Evolutionary conservation across 2,888 invertebrate species (phyloP), one percentile per base, ranked within the genome.

Genomic region (Patella depressa): DNA sequence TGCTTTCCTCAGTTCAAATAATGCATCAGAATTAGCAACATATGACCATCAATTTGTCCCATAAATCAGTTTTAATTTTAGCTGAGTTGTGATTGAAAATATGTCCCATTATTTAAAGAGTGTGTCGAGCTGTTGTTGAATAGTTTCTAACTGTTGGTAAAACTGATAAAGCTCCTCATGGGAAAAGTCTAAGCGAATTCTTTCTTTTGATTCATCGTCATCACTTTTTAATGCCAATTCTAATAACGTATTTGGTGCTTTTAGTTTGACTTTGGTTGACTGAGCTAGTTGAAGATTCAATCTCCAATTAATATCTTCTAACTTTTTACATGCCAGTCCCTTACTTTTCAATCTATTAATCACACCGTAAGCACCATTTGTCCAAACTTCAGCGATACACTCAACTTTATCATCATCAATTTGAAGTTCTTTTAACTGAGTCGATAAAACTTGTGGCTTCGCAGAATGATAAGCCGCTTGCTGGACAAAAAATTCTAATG

Each of bases 391-490:
- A 34, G 90, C 89, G 70, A 91, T 87, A 0, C 85, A 83, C 70
- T 86, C 78, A 80, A 90, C 90, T 86, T 91, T 91, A 70, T 90
- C 87, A 73, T 90, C 89, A 19, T 89, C 84, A 71, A 91, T 83
- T 7, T 88, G 88, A 53, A 91, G 78, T 76, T 88, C 85, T 24
- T 83, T 81, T 29, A 91, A 81, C 78, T 91, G 91, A 75, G 90
- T 88, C 9, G 85, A 78, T 5, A 91, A 81, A 4, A 88, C 85
- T 34, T 86, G 85, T 55, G 91, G 91, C 79, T 91, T 91, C 1
- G 91, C 90, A 57, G 89, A 84, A 80, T 91, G 89, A 80, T 91
- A 91, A 7, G 90, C 91, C 74, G 91, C 90, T 90, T 91, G 82
- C 65, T 91, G 90, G 65, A 91, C 83, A 76, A 91, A 89, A 79